Base-by-base conservation (phyloP, 1,140 invertebrate genomes). In the Drosophila seguyi region DNA sequence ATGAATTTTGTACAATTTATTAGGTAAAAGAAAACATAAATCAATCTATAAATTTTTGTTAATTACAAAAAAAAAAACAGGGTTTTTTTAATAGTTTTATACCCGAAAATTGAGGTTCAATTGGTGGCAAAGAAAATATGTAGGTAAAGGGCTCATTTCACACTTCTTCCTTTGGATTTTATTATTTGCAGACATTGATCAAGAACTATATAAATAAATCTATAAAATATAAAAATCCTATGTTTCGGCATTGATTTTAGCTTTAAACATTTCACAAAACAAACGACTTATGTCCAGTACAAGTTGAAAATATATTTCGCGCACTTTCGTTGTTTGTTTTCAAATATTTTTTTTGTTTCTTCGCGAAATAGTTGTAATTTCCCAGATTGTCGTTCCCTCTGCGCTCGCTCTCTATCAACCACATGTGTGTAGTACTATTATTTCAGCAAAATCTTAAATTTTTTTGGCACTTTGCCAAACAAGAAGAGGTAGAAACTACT, bases 371-470 rank as follows among this genome's bases (percentile, higher is more conserved):
- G 52, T 53, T 53, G 52, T 53, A 53, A 53, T 53, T 53, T 53
- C 52, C 52, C 34, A 53, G 52, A 53, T 53, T 53, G 52, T 53
- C 52, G 52, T 53, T 38, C 52, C 31, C 20, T 22, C 20, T 16
- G 52, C 31, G 18, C 18, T 27, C 16, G 25, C 44, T 25, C 47
- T 53, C 52, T 22, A 14, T 38, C 14, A 53, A 38, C 14, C 20
- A 34, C 52, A 36, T 53, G 52, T 53, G 52, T 53, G 52, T 53
- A n/a, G 52, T 53, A 53, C 52, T 38, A 53, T 53, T 53, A 53
- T 53, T 53, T 53, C 8, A 7, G 52, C 20, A 53, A 53, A 53
- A 53, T 53, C 52, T 53, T 22, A 16, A 53, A 53, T 53, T 53
- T 53, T 53, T 53, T 53, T 53, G 52, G 52, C 22, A 16, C 52